Evolutionary conservation across 2,797 vertebrate genomes (phyloP).

Genomic region (Chaenodraco wilsoni): DNA sequence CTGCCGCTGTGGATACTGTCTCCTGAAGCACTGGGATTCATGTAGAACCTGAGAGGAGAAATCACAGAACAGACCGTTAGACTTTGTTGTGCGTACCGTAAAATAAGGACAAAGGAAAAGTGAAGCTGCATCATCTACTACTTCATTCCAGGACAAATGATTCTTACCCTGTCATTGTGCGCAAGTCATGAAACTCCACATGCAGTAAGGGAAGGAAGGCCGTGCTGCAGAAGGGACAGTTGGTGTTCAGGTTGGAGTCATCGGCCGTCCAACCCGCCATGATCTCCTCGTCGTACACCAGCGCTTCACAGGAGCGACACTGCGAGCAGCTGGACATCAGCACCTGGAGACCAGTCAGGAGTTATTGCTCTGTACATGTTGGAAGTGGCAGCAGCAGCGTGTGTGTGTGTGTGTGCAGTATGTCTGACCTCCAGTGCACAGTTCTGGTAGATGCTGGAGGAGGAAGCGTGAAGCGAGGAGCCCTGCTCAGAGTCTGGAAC

Average conservation of each 20-base stretch:
- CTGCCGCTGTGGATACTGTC: conserved; percentile 93
- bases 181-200: conserved; percentile 95
- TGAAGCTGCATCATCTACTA: accelerated
- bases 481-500: conserved; percentile 89
- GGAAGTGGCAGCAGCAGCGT: neutral
- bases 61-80: neutral
- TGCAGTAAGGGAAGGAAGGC: conserved; percentile 94
- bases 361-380: neutral
- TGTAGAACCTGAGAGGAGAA: conserved; percentile 86
- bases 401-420: neutral
- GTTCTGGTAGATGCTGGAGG: conserved; percentile 97
- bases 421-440: conserved; percentile 92
- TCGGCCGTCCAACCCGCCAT: conserved; percentile 98
- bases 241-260: conserved; percentile 97
- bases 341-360: conserved; percentile 81
- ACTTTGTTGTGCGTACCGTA: neutral
- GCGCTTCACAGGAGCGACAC: conserved; percentile 89
- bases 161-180: conserved; percentile 87
- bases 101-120: neutral
- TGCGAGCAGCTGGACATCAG: conserved; percentile 98
- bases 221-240: conserved; percentile 93
- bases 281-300: conserved; percentile 99
- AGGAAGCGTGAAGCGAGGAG: conserved; percentile 93
- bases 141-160: conserved; percentile 16
- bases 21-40: conserved; percentile 94